These are phyloP conservation scores for Lepidurus arcticus DNA, from an alignment of 1,140 invertebrate genomes.

Conservation along the genomic window DNA sequence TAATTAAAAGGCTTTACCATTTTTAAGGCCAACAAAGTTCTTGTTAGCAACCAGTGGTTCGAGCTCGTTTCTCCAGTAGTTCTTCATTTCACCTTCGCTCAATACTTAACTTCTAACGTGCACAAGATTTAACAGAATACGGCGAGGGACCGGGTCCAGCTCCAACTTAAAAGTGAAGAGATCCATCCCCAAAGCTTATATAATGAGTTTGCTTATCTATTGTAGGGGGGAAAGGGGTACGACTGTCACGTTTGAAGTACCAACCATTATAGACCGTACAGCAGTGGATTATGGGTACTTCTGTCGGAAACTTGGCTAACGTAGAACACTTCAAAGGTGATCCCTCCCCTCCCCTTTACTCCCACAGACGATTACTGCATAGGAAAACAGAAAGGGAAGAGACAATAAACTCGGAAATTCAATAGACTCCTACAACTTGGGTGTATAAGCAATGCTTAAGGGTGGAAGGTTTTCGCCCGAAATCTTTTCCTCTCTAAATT, in stretches of 20 bases:
- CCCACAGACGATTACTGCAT: not conserved
- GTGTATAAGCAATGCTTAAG: not conserved
- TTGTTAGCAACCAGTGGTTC: too few species aligned
- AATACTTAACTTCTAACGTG: too few species aligned
- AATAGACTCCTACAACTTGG: not conserved
- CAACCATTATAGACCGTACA: conserved; percentile 15
- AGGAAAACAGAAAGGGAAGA: not conserved
- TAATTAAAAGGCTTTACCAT: too few species aligned
- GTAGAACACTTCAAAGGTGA: conserved; percentile 10
- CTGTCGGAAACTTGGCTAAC: conserved; percentile 18
- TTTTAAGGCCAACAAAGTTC: too few species aligned
- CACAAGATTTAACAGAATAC: too few species aligned
- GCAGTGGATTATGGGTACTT: not conserved
- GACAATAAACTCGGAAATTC: conserved; percentile 10
- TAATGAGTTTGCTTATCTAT: not conserved
- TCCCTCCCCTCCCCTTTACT: not conserved
- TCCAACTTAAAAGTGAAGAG: too few species aligned
- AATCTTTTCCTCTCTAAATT: not conserved
- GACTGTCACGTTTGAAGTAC: conserved; percentile 10
- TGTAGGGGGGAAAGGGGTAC: not conserved
- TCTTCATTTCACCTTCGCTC: too few species aligned
- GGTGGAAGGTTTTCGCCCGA: not conserved
- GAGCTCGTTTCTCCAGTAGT: too few species aligned
- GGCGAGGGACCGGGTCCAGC: too few species aligned
- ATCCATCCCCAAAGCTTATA: not conserved